These are phyloP conservation scores for Calameuta filiformis DNA, from an alignment of 2,888 invertebrate genomes.

Conservation along the genomic window DNA sequence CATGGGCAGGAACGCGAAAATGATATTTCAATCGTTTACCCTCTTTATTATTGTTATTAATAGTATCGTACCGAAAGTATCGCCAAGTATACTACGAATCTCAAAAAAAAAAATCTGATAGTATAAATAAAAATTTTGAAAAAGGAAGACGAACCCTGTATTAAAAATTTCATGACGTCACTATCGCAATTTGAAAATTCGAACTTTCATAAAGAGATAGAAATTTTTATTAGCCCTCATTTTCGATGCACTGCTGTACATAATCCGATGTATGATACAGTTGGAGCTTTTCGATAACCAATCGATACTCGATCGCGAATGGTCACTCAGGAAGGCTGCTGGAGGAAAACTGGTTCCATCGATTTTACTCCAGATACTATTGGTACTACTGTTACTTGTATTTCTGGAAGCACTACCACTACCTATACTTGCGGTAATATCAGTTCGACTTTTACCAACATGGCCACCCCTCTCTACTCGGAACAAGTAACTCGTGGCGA, in stretches of 20 bases:
- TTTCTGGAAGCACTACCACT: not conserved
- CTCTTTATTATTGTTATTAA: not conserved
- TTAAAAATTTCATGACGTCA: not conserved
- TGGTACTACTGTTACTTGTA: not conserved
- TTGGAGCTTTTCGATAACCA: too few species aligned
- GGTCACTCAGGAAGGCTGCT: too few species aligned
- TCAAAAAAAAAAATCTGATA: not conserved
- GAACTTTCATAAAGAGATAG: not conserved
- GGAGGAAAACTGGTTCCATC: too few species aligned
- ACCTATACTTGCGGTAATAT: not conserved
- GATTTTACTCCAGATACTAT: too few species aligned
- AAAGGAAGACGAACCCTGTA: not conserved
- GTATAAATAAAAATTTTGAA: not conserved
- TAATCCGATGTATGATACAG: too few species aligned
- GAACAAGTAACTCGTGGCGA: conserved; percentile 1
- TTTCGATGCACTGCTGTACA: too few species aligned
- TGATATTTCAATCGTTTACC: not conserved
- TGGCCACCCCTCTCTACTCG: not conserved
- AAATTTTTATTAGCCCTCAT: too few species aligned
- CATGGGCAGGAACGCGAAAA: conserved; percentile 40
- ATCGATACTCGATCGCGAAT: too few species aligned
- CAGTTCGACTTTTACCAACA: not conserved
- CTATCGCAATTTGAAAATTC: too few species aligned
- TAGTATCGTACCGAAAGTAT: not conserved
- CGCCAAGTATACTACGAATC: not conserved